phyloP scores from a whole-genome alignment of 2,888 invertebrate genomes.

The Athalia circularis region DNA sequence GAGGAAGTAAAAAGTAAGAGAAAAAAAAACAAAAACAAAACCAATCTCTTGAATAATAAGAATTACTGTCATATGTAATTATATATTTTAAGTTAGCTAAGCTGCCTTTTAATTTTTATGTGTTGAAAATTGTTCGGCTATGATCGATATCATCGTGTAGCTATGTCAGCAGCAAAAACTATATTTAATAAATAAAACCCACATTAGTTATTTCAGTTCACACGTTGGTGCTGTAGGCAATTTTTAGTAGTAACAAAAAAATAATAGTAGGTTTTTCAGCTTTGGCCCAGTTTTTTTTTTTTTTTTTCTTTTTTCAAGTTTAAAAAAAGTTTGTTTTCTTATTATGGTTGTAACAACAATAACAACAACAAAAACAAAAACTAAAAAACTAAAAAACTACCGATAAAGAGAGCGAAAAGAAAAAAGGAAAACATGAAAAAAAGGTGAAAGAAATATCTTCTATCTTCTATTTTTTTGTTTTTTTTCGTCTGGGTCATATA shows the following conservation, averaged over 20 bases:
- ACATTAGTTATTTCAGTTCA: slow-evolving; percentile 35
- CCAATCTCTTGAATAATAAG: slow-evolving; percentile 68
- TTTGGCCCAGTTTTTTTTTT: slow-evolving; percentile 43
- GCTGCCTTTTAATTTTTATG: slow-evolving; percentile 70
- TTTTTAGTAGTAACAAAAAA: slow-evolving; percentile 22
- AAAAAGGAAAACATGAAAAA: background rate
- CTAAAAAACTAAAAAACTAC: background rate
- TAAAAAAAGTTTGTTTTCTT: too few species aligned
- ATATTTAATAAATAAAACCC: slow-evolving; percentile 25
- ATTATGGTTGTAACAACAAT: too few species aligned
- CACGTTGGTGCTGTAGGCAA: slow-evolving; percentile 47
- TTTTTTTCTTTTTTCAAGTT: background rate
- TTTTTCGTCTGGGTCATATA: slow-evolving; percentile 27
- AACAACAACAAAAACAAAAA: background rate
- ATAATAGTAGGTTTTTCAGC: slow-evolving; percentile 28
- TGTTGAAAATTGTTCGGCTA: slow-evolving; percentile 49
- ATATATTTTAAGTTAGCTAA: slow-evolving; percentile 65
- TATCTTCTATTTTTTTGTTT: too few species aligned
- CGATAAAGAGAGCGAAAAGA: background rate
- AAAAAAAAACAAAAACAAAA: slow-evolving; percentile 59
- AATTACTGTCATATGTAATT: slow-evolving; percentile 64
- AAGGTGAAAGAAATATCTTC: background rate
- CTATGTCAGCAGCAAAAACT: background rate
- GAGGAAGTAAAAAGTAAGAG: slow-evolving; percentile 24
- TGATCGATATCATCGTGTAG: too few species aligned